Conservation (phyloP, 2,797 vertebrate species). For the Urosaurus nigricauda region DNA sequence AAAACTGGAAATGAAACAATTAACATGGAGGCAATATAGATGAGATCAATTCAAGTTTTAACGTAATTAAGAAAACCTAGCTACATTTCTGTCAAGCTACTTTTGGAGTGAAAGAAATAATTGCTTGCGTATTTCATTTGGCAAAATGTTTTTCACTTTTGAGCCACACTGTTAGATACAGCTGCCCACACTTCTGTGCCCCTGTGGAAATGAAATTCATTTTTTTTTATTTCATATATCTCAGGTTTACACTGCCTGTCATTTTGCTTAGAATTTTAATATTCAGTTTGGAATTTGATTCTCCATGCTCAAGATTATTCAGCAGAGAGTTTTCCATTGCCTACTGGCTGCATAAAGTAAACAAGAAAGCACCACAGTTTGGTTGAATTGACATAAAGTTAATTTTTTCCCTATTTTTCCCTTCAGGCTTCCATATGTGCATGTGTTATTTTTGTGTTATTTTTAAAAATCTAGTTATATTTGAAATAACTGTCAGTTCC, state of each 20-base stretch:
- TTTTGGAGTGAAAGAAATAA: conserved; percentile 43
- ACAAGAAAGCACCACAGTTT: conserved; percentile 27
- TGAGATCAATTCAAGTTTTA: conserved; percentile 25
- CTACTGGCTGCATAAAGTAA: conserved; percentile 22
- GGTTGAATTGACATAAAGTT: conserved; percentile 26
- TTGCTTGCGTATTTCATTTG: conserved; percentile 48
- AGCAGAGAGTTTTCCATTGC: neutral
- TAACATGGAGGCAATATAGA: conserved; percentile 14
- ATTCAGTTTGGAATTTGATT: conserved; percentile 35
- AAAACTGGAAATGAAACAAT: neutral
- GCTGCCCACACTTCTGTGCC: conserved; percentile 22
- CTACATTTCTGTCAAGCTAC: conserved; percentile 12
- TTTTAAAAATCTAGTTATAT: neutral
- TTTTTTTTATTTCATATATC: conserved; percentile 23
- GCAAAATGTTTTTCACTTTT: conserved; percentile 13
- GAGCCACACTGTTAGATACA: neutral
- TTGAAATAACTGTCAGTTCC: neutral
- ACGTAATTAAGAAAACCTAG: conserved; percentile 34
- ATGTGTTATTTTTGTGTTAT: neutral
- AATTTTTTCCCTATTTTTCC: neutral
- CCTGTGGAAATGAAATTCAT: conserved; percentile 22
- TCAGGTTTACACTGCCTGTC: neutral
- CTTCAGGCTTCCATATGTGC: conserved; percentile 18
- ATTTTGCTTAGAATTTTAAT: conserved; percentile 42
- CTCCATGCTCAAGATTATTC: neutral